phyloP scores from a whole-genome alignment of 1,140 invertebrate genomes.

The Aphaenogaster floridana region DNA sequence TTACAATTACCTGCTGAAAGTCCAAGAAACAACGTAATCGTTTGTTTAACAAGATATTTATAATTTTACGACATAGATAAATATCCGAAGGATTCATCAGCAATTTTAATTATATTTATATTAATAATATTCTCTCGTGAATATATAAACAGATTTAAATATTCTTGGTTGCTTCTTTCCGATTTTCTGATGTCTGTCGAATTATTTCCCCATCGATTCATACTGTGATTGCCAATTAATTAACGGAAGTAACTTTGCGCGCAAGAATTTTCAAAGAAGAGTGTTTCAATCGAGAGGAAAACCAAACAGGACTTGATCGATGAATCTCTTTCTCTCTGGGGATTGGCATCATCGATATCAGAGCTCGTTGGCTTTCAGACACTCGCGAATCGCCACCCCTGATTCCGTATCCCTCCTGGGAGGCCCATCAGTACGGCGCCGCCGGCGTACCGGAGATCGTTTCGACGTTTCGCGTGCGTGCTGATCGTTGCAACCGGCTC shows the following conservation, averaged over 20 bases:
- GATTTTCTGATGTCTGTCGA: background rate
- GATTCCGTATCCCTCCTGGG: slow-evolving; percentile 92
- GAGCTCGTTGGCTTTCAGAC: slow-evolving; percentile 87
- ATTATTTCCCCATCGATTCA: background rate
- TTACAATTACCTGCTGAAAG: background rate
- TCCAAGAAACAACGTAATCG: background rate
- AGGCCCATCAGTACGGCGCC: slow-evolving; percentile 87
- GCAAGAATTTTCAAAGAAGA: background rate
- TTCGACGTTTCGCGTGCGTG: slow-evolving; percentile 91
- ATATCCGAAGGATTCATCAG: background rate
- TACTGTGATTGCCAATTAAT: background rate
- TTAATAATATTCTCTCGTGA: background rate
- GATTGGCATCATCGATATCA: background rate
- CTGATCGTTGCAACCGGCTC: slow-evolving; percentile 91
- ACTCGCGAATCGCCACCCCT: slow-evolving; percentile 89
- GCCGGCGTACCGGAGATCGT: slow-evolving; percentile 89
- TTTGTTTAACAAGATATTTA: background rate
- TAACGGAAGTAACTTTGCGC: background rate
- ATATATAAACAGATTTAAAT: background rate
- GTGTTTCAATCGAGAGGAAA: background rate
- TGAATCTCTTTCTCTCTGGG: background rate
- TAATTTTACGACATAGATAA: background rate
- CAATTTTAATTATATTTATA: background rate
- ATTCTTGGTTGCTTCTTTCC: background rate
- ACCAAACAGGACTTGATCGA: background rate